Evolutionary conservation across 1,140 invertebrate genomes (phyloP).

Genomic region (Pygmarrhopalites habei): DNA sequence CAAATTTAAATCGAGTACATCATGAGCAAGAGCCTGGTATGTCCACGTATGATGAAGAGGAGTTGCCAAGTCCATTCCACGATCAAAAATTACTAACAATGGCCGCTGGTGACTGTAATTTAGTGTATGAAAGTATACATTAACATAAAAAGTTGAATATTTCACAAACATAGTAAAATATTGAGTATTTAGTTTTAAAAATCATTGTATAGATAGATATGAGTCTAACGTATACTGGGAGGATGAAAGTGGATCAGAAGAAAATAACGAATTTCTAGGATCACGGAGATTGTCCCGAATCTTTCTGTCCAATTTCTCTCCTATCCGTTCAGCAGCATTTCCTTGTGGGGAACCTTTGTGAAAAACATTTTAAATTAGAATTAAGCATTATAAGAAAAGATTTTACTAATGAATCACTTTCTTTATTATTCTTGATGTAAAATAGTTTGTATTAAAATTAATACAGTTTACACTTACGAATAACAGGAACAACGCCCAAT

Average conservation of each 20-base stretch:
- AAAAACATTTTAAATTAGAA: no score
- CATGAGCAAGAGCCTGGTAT: conserved; percentile 93
- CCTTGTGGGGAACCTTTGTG: conserved; percentile 85
- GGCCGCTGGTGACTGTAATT: conserved; percentile 83
- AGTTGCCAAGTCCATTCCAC: conserved; percentile 94
- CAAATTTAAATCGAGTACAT: conserved; percentile 82
- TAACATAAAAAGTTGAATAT: not conserved
- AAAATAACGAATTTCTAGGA: conserved; percentile 91
- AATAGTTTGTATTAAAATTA: no score
- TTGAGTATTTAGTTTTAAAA: no score
- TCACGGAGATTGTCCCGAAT: conserved; percentile 93
- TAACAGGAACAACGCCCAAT: conserved; percentile 90
- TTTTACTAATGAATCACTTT: no score
- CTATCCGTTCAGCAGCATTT: conserved; percentile 97
- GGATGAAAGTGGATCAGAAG: conserved; percentile 57
- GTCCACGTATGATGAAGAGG: conserved; percentile 99
- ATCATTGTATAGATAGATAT: not conserved
- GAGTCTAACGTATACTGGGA: conserved; percentile 38
- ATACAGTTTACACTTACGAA: no score
- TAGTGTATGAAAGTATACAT: conserved; percentile 6
- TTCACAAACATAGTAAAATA: no score
- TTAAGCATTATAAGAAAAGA: no score
- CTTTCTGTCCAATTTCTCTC: conserved; percentile 94
- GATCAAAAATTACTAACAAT: conserved; percentile 83
- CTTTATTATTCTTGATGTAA: no score